Conservation (phyloP, 2,797 vertebrate species). For the Kryptolebias ocellatus region DNA sequence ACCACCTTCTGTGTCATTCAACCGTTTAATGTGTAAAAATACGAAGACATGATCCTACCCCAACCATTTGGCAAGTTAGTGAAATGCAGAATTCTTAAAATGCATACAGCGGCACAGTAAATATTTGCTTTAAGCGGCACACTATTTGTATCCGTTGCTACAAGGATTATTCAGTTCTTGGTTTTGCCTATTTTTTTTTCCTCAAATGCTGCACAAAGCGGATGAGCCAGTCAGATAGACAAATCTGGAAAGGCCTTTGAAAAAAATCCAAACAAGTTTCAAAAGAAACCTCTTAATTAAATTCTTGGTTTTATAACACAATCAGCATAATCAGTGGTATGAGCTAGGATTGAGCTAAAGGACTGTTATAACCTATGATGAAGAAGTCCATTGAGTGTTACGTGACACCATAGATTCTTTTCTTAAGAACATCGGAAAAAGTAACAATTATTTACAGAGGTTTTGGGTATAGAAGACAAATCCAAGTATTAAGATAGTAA, state of each 20-base stretch:
- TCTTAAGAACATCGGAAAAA: not conserved
- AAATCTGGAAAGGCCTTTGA: slow-evolving; percentile 4
- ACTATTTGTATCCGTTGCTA: slow-evolving; percentile 8
- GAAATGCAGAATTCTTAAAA: not conserved
- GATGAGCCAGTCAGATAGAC: slow-evolving; percentile 4
- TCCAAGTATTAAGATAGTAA: not conserved
- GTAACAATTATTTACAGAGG: not conserved
- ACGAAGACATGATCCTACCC: not conserved
- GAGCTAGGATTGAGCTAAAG: not conserved
- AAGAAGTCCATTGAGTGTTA: not conserved
- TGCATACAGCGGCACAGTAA: not conserved
- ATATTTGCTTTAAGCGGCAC: not conserved
- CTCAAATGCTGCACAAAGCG: slow-evolving; percentile 4
- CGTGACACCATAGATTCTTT: not conserved
- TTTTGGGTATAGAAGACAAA: not conserved
- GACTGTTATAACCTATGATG: not conserved
- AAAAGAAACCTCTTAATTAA: slow-evolving; percentile 5
- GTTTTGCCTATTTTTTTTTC: slow-evolving; percentile 6
- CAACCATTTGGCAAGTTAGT: not conserved
- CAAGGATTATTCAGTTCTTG: not conserved
- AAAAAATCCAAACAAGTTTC: slow-evolving; percentile 10
- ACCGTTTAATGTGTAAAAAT: not conserved
- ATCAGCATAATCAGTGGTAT: not conserved
- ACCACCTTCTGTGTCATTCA: too few species aligned
- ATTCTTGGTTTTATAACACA: not conserved